Evolutionary conservation across 2,888 invertebrate genomes (phyloP).

Genomic region (Tenodera sinensis): DNA sequence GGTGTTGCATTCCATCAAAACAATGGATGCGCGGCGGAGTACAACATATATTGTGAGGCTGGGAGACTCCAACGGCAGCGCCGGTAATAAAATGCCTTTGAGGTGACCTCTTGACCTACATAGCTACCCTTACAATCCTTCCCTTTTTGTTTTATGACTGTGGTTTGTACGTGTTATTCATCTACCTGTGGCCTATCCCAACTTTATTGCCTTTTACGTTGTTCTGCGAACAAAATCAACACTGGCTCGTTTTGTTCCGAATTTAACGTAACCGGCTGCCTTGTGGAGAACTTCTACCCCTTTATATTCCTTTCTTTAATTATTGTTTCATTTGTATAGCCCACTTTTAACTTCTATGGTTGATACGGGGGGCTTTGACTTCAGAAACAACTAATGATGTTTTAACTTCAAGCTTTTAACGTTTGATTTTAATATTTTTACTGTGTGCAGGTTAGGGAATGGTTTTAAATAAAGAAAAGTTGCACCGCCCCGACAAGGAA

Average conservation of each 20-base stretch:
- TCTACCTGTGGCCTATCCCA: not conserved
- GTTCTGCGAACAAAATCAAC: not conserved
- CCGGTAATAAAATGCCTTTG: not conserved
- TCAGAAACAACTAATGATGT: too few relatives aligned
- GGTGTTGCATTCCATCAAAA: not conserved
- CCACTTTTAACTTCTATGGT: too few relatives aligned
- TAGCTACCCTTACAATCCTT: not conserved
- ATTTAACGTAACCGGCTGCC: not conserved
- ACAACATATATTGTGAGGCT: not conserved
- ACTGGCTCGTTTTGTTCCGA: not conserved
- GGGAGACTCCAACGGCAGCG: not conserved
- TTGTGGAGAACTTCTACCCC: too few relatives aligned
- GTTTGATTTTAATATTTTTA: too few relatives aligned
- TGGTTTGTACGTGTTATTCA: not conserved
- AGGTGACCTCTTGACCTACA: not conserved
- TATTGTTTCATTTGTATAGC: too few relatives aligned
- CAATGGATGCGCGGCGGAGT: not conserved
- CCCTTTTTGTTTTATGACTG: not conserved
- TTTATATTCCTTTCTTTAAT: too few relatives aligned
- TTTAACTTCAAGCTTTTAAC: too few relatives aligned
- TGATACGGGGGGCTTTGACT: too few relatives aligned
- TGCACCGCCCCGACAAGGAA: too few relatives aligned
- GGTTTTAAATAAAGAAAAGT: too few relatives aligned
- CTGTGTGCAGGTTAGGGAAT: too few relatives aligned
- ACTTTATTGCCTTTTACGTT: not conserved